These are phyloP conservation scores for Ochlodes sylvanus DNA, from an alignment of 2,888 invertebrate genomes.

Conservation along the genomic window DNA sequence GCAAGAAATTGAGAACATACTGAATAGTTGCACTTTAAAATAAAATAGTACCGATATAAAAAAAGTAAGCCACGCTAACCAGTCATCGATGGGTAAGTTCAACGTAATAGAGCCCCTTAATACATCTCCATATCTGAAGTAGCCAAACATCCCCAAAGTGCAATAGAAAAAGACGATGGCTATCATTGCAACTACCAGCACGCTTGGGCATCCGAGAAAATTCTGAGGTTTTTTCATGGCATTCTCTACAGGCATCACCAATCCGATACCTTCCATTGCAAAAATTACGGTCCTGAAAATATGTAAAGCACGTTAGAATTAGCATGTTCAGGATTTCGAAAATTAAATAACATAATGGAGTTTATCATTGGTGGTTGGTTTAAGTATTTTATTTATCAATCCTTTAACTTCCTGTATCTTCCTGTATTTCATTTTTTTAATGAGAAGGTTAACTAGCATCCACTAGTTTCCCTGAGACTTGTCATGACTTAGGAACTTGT, in stretches of 20 bases:
- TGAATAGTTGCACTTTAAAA: not conserved
- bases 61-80: slow-evolving; percentile 71
- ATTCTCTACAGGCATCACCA: slow-evolving; percentile 97
- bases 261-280: slow-evolving; percentile 98
- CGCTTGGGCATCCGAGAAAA: slow-evolving; percentile 92
- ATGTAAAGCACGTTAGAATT: not conserved
- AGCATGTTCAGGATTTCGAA: too few relatives aligned
- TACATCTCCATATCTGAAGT: slow-evolving; percentile 91
- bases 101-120: slow-evolving; percentile 92
- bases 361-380: too few relatives aligned
- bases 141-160: slow-evolving; percentile 95
- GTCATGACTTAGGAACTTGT: too few relatives aligned
- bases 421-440: too few relatives aligned
- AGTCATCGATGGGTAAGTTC: slow-evolving; percentile 89
- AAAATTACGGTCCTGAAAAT: slow-evolving; percentile 94
- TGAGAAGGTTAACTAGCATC: too few relatives aligned
- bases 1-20: slow-evolving; percentile 52
- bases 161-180: slow-evolving; percentile 92
- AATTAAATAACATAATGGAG: too few relatives aligned
- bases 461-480: too few relatives aligned
- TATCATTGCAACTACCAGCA: slow-evolving; percentile 93
- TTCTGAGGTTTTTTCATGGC: slow-evolving; percentile 93
- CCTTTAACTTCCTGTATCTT: too few relatives aligned
- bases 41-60: not conserved
- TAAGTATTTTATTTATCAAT: too few relatives aligned